A percentile compares a stretch with the other conserved stretches of the same genome.
These are phyloP conservation scores for Lasioglossum zephyrum DNA, from an alignment of 2,888 invertebrate genomes.

Conservation along the genomic window DNA sequence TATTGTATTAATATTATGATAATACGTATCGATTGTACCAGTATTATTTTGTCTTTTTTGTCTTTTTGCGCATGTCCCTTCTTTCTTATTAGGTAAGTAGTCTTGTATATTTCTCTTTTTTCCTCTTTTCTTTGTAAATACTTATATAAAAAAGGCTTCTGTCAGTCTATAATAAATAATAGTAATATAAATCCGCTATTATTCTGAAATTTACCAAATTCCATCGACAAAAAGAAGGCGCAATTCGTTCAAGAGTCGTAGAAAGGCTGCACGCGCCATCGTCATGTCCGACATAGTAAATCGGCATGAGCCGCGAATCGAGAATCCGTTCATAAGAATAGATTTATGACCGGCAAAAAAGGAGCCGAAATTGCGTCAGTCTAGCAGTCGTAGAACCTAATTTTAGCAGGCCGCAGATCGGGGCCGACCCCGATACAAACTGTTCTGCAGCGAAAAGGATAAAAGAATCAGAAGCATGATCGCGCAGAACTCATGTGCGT, in stretches of 20 bases:
- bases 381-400: slow-evolving; percentile 32
- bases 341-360: slow-evolving; percentile 23
- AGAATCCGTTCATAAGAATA: slow-evolving; percentile 21
- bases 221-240: neutral
- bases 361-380: slow-evolving; percentile 45
- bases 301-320: neutral
- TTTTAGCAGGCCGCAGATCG: slow-evolving; percentile 30
- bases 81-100: too few relatives aligned
- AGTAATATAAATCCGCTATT: too few relatives aligned
- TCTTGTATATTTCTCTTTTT: too few relatives aligned
- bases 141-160: too few relatives aligned
- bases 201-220: neutral
- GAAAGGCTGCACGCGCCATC: neutral
- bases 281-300: neutral
- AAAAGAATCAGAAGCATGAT: slow-evolving; percentile 21
- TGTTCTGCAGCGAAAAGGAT: neutral
- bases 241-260: too few relatives aligned
- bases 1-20: too few relatives aligned
- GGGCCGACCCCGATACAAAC: neutral
- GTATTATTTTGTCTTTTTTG: too few relatives aligned
- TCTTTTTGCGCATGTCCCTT: too few relatives aligned
- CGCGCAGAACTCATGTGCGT: slow-evolving; percentile 44
- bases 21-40: too few relatives aligned
- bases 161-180: too few relatives aligned
- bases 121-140: too few relatives aligned